Conservation (phyloP, 2,797 vertebrate species). For the Acipenser ruthenus region DNA sequence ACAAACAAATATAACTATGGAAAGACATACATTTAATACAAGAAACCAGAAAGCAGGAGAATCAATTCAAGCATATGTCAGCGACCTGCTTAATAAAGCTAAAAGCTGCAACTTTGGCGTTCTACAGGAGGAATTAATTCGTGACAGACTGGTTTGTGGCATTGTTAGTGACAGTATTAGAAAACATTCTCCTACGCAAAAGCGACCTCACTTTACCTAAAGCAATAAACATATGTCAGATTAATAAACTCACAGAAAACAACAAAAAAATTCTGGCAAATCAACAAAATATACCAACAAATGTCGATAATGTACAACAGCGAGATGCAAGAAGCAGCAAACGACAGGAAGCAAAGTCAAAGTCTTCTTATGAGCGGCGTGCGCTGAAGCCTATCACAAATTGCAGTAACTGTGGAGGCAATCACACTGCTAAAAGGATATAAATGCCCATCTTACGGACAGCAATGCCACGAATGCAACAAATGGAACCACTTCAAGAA, state of each 20-base stretch:
- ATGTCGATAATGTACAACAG: constrained; percentile 1
- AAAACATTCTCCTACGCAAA: constrained; percentile 14
- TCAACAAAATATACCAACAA: not conserved
- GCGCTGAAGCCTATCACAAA: constrained; percentile 6
- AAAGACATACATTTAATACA: constrained; percentile 22
- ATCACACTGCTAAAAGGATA: constrained; percentile 13
- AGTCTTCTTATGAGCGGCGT: no score
- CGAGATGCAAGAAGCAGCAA: not conserved
- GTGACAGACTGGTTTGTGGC: constrained; percentile 22
- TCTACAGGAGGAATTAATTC: constrained; percentile 14
- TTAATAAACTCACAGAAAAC: constrained; percentile 22
- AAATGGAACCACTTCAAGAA: constrained; percentile 21
- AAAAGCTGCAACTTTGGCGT: constrained; percentile 24
- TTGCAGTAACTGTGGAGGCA: constrained; percentile 21
- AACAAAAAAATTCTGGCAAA: constrained; percentile 13
- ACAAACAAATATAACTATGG: constrained; percentile 20
- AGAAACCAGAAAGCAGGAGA: constrained; percentile 26
- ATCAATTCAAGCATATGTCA: constrained; percentile 17
- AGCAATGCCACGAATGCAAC: constrained; percentile 23
- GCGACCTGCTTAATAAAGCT: constrained; percentile 22
- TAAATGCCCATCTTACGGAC: constrained; percentile 21
- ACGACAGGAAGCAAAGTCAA: not conserved
- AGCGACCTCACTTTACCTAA: constrained; percentile 15
- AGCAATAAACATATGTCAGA: constrained; percentile 18
- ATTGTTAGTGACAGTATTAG: constrained; percentile 17